Base-by-base conservation (phyloP, 2,888 invertebrate species). In the Pammene aurita region DNA sequence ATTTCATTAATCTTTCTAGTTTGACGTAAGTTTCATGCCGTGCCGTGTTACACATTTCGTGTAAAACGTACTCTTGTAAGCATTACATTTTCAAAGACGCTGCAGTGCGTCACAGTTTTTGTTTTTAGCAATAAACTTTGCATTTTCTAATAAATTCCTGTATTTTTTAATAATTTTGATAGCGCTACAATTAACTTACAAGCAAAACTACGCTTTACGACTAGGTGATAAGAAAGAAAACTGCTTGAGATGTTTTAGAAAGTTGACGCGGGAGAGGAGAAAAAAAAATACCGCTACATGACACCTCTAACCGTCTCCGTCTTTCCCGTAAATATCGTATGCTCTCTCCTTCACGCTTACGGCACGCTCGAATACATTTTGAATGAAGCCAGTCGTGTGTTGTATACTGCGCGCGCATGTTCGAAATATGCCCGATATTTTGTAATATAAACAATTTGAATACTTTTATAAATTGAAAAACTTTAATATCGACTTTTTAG, bases 281-380 rank as follows among this genome's bases (percentile, higher is more conserved):
- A 88, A 90, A 92, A 88, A 92, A 87, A 87, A 78, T 90, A 91
- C 91, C 92, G 92, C 91, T 92, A 91, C 84, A 85, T 78, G 82
- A 84, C 84, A 85, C 82, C 81, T 86, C 80, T 86, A 83, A 71
- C 78, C 72, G 52, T 86, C 87, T 79, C 83, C 70, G 71, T 91
- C 82, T 73, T 67, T 75, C 77, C 70, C 62, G 35, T 4, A 4
- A 35, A 66, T 75, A 71, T 41, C n/a, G 58, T 52, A 82, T 84
- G 50, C 73, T 60, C 73, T 75, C 16, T 87, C 86, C 80, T 71
- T 89, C 80, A 76, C 67, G 77, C 88, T 73, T 78, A 82, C 75
- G 83, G 80, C 80, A 82, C 79, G 79, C 79, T 80, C 80, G 76
- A 77, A 82, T 78, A 84, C 78, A 82, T 80, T 82, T 78, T 74